Evolutionary conservation across 1,140 invertebrate species (phyloP), one percentile per base, ranked within the genome.

Genomic region (Bradynema listronoti): DNA sequence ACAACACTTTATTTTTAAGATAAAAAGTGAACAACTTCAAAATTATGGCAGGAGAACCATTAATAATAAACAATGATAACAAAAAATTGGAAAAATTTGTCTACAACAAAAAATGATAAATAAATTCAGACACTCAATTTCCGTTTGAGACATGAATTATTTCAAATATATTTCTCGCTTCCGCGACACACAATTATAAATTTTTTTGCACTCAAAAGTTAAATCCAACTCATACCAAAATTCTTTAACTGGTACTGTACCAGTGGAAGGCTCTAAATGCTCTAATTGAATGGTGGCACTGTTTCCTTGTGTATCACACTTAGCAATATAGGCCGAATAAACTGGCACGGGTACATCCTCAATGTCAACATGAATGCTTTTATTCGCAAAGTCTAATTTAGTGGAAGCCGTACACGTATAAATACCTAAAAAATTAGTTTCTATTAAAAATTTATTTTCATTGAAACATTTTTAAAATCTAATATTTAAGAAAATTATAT

Each of bases 321-420:
- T 60, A n/a, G 57, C 47, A 19, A 90, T 84, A 69, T 57, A 68
- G 32, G 80, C 80, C 41, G 91, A 79, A 29, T 81, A 80, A 0
- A 92, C 91, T 2, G 89, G 80, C 79, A 94, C 92, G 4, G 94
- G 93, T 11, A 89, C 87, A 81, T 94, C 92, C 83, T 95, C 91
- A 4, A 98, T 92, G 56, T 85, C 90, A 1, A 98, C 82, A 50
- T 88, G 89, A 5, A 93, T 91, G 65, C 85, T 83, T 0, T 89
- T 88, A 4, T 83, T 83, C 1, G 86, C 86, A 67, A 87, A 84
- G 76, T 98, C 94, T 33, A 96, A 80, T 4, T 86, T 84, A 1
- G 94, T 97, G 46, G 81, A 84, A 1, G 92, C 93, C 19, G 92
- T 84, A 80, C 94, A 99, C 0, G 91, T 94, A 75, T 97, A 98